phyloP scores from a whole-genome alignment of 2,113 vertebrate genomes.

The Paralichthys olivaceus region DNA sequence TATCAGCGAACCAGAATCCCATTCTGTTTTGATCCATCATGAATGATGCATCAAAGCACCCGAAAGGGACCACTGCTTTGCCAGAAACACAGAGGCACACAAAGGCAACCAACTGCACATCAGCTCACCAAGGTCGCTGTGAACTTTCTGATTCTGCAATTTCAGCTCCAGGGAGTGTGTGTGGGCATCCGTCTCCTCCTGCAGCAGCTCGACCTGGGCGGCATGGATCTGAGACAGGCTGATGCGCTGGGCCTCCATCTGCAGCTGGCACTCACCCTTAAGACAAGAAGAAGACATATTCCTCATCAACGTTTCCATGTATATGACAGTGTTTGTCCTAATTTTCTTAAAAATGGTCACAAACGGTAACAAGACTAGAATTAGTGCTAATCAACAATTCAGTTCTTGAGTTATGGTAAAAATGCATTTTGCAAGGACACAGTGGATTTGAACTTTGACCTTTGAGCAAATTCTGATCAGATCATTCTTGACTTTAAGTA shows the following conservation, averaged over 20 bases:
- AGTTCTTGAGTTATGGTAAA: neutral
- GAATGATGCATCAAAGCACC: constrained; percentile 46
- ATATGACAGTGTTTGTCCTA: neutral
- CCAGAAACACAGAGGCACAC: constrained; percentile 17
- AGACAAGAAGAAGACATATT: constrained; percentile 1
- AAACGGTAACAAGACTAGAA: neutral
- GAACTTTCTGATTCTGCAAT: constrained; percentile 75
- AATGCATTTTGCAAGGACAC: neutral
- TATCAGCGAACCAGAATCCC: neutral
- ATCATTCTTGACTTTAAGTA: too few species aligned
- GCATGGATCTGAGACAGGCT: constrained; percentile 93
- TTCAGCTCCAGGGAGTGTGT: constrained; percentile 50
- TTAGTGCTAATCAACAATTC: neutral
- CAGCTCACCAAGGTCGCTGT: constrained; percentile 79
- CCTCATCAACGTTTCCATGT: neutral
- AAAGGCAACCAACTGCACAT: neutral
- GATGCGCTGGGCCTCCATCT: constrained; percentile 92
- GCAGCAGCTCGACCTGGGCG: constrained; percentile 88
- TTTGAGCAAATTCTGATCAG: too few species aligned
- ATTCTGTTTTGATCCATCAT: neutral
- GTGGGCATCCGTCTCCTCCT: constrained; percentile 61
- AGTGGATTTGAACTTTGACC: neutral
- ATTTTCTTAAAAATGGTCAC: neutral
- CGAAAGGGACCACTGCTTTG: neutral
- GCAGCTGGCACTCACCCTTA: constrained; percentile 89